These are phyloP conservation scores for Saccostrea glomerata DNA, from an alignment of 1,140 invertebrate species.

Conservation along the genomic window DNA sequence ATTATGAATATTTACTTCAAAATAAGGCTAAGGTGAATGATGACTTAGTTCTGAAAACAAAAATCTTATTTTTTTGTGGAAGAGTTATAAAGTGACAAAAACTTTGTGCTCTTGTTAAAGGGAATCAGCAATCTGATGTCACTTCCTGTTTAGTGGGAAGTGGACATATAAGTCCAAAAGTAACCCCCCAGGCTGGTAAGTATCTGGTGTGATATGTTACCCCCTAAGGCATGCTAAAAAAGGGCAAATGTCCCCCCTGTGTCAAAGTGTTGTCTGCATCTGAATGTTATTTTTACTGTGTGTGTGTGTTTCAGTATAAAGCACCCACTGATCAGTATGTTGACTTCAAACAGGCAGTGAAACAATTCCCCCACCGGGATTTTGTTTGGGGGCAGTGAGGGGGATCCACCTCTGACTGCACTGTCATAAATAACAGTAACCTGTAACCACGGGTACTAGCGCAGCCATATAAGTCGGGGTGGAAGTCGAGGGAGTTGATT, in stretches of 20 bases:
- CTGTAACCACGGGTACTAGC: slow-evolving; percentile 43
- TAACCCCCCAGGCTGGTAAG: slow-evolving; percentile 1
- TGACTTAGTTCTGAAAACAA: not conserved
- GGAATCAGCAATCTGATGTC: slow-evolving; percentile 29
- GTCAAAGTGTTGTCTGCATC: slow-evolving; percentile 28
- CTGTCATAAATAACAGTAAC: slow-evolving; percentile 54
- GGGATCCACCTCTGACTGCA: slow-evolving; percentile 49
- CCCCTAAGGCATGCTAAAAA: not conserved
- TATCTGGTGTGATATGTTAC: not conserved
- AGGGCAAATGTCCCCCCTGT: not conserved
- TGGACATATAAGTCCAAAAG: slow-evolving; percentile 30
- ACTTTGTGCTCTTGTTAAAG: slow-evolving; percentile 29
- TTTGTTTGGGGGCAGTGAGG: slow-evolving; percentile 51
- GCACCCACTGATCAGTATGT: not conserved
- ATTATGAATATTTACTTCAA: not conserved
- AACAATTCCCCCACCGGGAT: slow-evolving; percentile 37
- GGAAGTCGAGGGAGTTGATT: slow-evolving; percentile 49
- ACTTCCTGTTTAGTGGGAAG: slow-evolving; percentile 28
- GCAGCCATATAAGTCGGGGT: slow-evolving; percentile 35
- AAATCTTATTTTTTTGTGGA: not conserved
- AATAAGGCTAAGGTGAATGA: not conserved
- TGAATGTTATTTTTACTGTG: slow-evolving; percentile 1
- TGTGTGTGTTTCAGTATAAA: slow-evolving; percentile 7
- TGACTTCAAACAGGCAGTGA: slow-evolving; percentile 34
- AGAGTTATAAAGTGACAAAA: not conserved